Conservation (phyloP, 2,888 invertebrate genomes). For the Rhopalosiphum nymphaeae region DNA sequence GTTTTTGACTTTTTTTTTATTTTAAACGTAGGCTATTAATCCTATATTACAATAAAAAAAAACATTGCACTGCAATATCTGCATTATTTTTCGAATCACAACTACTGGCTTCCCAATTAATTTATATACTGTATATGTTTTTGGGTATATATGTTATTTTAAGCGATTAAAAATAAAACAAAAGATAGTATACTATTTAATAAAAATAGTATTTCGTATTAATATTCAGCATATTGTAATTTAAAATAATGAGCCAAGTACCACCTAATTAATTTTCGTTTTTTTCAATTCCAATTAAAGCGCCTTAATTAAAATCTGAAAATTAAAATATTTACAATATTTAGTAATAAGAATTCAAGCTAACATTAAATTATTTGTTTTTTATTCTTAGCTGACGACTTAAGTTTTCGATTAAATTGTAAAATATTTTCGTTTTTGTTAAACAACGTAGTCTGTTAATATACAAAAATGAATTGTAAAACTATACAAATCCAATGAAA, state of each 20-base stretch:
- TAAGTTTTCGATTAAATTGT: not conserved
- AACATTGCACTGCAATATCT: too few relatives aligned
- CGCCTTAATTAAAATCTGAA: not conserved
- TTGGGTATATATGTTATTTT: not conserved
- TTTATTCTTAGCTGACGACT: not conserved
- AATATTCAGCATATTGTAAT: not conserved
- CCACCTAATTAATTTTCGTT: not conserved
- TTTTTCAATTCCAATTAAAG: not conserved
- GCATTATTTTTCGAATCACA: too few relatives aligned
- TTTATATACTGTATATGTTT: not conserved
- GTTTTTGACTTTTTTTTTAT: too few relatives aligned
- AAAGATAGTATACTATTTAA: not conserved
- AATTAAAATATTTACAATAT: not conserved
- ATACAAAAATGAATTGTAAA: not conserved
- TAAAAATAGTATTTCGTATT: not conserved
- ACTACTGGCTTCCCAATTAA: too few relatives aligned
- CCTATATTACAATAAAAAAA: too few relatives aligned
- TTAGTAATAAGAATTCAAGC: not conserved
- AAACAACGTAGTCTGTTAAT: not conserved
- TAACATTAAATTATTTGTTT: not conserved
- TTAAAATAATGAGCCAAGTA: not conserved
- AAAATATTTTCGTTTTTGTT: not conserved
- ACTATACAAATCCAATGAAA: constrained; percentile 1
- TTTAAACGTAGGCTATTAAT: too few relatives aligned
- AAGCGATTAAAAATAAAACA: not conserved